Percentiles rank a stretch among this genome's conserved stretches.
These are phyloP conservation scores for Ispidina picta DNA, from an alignment of 2,797 vertebrate genomes.

Conservation along the genomic window DNA sequence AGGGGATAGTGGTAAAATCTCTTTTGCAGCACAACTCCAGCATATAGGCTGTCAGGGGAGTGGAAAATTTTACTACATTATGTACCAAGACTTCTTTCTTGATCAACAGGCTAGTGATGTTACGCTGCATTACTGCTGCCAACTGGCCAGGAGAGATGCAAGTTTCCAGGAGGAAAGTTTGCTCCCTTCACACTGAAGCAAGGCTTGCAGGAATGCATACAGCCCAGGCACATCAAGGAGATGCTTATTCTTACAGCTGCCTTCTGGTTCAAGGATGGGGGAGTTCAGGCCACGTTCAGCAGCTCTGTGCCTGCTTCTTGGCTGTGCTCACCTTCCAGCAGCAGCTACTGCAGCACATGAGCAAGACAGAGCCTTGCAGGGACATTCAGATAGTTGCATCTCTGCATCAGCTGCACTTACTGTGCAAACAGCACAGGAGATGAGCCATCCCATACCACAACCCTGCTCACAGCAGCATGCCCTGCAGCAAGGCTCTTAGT, in stretches of 20 bases:
- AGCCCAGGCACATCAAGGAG: background rate
- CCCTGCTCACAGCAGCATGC: background rate
- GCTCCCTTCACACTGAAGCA: background rate
- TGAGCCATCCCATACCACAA: background rate
- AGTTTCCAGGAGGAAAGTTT: background rate
- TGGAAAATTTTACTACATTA: background rate
- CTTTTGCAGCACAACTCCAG: background rate
- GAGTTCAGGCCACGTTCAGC: background rate
- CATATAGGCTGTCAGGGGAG: background rate
- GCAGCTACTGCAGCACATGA: background rate
- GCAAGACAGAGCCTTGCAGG: background rate
- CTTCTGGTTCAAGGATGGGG: background rate
- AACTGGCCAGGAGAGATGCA: background rate
- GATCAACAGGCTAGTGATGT: background rate
- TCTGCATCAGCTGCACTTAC: background rate
- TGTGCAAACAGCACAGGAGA: background rate
- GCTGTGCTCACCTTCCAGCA: background rate
- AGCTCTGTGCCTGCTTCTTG: fast-evolving
- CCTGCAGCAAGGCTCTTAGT: background rate
- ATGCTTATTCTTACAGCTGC: background rate
- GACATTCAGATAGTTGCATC: background rate
- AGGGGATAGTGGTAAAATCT: background rate
- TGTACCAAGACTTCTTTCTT: background rate
- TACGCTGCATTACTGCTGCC: background rate
- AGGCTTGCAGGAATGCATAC: background rate